A percentile compares a stretch with the other conserved stretches of the same genome.
phyloP scores from a whole-genome alignment of 2,888 invertebrate species.

The Eretmocerus hayati region DNA sequence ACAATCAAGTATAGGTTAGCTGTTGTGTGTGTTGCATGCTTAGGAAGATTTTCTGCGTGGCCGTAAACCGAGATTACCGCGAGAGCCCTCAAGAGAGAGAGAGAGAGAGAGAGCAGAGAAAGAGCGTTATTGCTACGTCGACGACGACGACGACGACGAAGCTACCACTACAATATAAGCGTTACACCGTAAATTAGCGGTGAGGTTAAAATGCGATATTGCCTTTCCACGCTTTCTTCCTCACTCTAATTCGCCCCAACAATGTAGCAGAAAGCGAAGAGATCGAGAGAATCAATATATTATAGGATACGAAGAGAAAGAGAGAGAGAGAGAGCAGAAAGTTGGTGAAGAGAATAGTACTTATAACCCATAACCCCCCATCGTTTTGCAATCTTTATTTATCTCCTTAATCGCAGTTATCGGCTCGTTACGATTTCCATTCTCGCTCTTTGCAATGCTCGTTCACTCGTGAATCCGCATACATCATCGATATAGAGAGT shows the following conservation, averaged over 20 bases:
- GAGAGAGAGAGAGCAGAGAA: too few relatives aligned
- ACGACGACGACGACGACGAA: not conserved
- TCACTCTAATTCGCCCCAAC: too few relatives aligned
- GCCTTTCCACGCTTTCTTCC: slow-evolving; percentile 18
- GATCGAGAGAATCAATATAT: too few relatives aligned
- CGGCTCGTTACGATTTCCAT: slow-evolving; percentile 17
- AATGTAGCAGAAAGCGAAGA: too few relatives aligned
- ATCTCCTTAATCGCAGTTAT: slow-evolving; percentile 19
- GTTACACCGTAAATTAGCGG: slow-evolving; percentile 22
- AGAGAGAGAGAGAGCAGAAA: too few relatives aligned
- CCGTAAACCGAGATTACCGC: slow-evolving; percentile 29
- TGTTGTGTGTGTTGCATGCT: slow-evolving; percentile 2
- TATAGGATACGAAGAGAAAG: too few relatives aligned
- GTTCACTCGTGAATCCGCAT: too few relatives aligned
- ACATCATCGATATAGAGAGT: too few relatives aligned
- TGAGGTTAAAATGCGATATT: slow-evolving; percentile 27
- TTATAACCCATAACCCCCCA: too few relatives aligned
- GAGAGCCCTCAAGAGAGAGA: slow-evolving; percentile 23
- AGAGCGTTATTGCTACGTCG: too few relatives aligned
- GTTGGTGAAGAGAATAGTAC: too few relatives aligned
- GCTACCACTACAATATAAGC: not conserved
- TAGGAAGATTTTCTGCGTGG: slow-evolving; percentile 18
- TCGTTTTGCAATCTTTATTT: slow-evolving; percentile 17
- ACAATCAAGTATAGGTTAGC: slow-evolving; percentile 8
- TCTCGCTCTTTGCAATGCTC: too few relatives aligned